Base-by-base conservation (phyloP, 2,888 invertebrate species). In the Drosophila paramelanica region DNA sequence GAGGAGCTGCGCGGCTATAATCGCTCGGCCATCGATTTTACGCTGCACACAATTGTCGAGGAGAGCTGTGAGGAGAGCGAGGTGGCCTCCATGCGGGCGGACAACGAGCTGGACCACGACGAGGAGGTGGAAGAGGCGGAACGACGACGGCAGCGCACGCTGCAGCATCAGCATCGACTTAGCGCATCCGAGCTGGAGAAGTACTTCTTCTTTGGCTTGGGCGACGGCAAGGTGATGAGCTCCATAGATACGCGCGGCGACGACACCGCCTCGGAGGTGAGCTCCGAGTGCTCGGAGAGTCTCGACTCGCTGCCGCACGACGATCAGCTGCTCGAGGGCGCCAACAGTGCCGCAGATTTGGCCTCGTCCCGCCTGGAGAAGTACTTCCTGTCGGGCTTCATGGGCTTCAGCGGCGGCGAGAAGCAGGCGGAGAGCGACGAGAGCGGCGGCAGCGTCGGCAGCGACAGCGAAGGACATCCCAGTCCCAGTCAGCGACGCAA, bases 51-150 rank as follows among this genome's bases (percentile, higher is more conserved):
- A 1, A 98, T 98, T 80, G 96, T 97, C 31, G 98, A 98, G 93
- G 98, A 98, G 93, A 97, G 97, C 88, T 98, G 98, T 92, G 98
- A 98, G 93, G 98, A 98, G 92, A 97, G 97, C 92, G 97, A 97
- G 92, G 94, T 96, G 69, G 97, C 97, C 86, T 95, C 94, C 0
- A 73, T 90, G 61, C 77, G 91, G 33, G 85, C 84, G 5, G 81
- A 84, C 39, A 89, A 89, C 14, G 90, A 89, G 14, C 43, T 62
- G 41, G 85, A 73, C 1, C 65, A 65, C n/a, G 83, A 80, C 5
- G 62, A 51, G 2, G 64, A 51, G 25, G 73, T 73, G 25, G 83
- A 77, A 52, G 81, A 69, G 3, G 78, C 86, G 0, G 90, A 91
- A 93, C 79, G 92, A 92, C 89, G 94, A 93, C 93, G 90, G 0